phyloP scores from a whole-genome alignment of 2,797 vertebrate species.

The Diplodus sargus region DNA sequence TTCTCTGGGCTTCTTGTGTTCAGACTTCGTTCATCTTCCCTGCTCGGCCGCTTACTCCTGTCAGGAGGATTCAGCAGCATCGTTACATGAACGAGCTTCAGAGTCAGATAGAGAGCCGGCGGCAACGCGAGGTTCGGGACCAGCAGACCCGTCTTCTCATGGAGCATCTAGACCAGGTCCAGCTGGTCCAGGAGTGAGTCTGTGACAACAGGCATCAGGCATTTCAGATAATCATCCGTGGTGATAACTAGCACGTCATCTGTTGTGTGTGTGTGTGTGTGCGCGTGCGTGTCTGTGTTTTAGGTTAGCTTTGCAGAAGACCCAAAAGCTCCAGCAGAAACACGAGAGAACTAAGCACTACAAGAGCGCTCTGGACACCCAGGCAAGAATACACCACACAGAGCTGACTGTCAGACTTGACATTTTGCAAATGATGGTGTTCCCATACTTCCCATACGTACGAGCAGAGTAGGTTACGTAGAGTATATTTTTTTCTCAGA shows the following conservation, averaged over 20 bases:
- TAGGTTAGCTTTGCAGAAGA: constrained; percentile 81
- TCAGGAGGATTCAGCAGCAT: constrained; percentile 76
- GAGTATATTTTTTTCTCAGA: background rate
- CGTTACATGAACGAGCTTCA: constrained; percentile 81
- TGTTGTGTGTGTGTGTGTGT: constrained; percentile 26
- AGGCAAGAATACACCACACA: constrained; percentile 74
- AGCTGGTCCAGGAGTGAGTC: constrained; percentile 87
- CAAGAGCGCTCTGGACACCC: constrained; percentile 83
- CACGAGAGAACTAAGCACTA: constrained; percentile 76
- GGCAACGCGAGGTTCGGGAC: constrained; percentile 64
- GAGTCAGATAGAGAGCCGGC: constrained; percentile 76
- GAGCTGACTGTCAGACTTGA: background rate
- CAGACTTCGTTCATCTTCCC: constrained; percentile 87
- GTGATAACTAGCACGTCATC: background rate
- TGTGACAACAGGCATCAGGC: background rate
- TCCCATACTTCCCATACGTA: too few relatives aligned
- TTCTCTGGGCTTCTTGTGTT: constrained; percentile 30
- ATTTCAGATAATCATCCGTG: background rate
- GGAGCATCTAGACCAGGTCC: constrained; percentile 83
- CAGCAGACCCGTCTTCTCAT: constrained; percentile 76
- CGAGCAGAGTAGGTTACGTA: background rate
- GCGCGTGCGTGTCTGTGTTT: constrained; percentile 36
- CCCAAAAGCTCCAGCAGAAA: constrained; percentile 80
- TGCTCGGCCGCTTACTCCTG: constrained; percentile 82
- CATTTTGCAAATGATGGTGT: background rate